These are phyloP conservation scores for Acropternis orthonyx DNA, from an alignment of 2,797 vertebrate species.

Conservation along the genomic window DNA sequence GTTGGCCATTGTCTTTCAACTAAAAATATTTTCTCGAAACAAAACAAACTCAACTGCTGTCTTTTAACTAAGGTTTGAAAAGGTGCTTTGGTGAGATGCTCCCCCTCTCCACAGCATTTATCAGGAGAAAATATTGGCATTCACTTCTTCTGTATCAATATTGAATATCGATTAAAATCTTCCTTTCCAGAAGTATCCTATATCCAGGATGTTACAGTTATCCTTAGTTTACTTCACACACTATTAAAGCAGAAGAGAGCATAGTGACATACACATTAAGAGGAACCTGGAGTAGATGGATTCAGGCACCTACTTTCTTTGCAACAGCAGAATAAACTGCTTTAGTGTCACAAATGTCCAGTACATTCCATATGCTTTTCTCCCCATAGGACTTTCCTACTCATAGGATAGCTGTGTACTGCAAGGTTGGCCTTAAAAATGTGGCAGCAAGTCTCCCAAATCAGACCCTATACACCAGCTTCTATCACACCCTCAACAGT, in stretches of 20 bases:
- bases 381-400: not conserved
- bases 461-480: not conserved
- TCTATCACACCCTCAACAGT: not conserved
- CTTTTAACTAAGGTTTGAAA: not conserved
- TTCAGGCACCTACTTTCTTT: not conserved
- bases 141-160: not conserved
- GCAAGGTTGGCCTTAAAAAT: not conserved
- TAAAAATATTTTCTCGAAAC: not conserved
- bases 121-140: not conserved
- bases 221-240: not conserved
- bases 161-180: not conserved
- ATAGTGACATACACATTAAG: not conserved
- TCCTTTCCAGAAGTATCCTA: not conserved
- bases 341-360: not conserved
- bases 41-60: not conserved
- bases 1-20: not conserved
- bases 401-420: not conserved
- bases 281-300: not conserved
- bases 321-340: not conserved
- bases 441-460: not conserved
- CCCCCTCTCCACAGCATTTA: not conserved
- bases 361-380: not conserved
- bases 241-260: not conserved
- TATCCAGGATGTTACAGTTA: not conserved
- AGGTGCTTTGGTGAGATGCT: not conserved